Evolutionary conservation across 2,113 vertebrate species (phyloP).

Genomic region (Platichthys stellatus): DNA sequence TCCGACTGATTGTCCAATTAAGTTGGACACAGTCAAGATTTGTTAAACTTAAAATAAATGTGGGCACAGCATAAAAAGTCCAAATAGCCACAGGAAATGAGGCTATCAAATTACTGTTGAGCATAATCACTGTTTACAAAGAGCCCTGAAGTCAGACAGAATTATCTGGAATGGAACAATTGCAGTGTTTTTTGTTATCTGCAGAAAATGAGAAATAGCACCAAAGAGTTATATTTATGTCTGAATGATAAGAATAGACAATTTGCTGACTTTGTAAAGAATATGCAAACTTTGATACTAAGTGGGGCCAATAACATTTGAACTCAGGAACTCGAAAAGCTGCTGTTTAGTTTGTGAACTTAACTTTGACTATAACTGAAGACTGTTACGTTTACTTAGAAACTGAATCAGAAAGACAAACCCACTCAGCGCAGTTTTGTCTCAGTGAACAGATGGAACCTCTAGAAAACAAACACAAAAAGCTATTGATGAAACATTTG

Average conservation of each 20-base stretch:
- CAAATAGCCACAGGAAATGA: conserved; percentile 38
- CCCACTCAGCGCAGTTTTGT: too few species aligned
- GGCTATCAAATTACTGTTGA: conserved; percentile 22
- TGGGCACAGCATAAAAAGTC: conserved; percentile 15
- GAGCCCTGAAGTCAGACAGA: conserved; percentile 7
- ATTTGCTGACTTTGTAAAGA: conserved; percentile 2
- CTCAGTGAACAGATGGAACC: not conserved
- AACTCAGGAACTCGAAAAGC: not conserved
- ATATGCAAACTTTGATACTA: not conserved
- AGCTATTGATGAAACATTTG: not conserved
- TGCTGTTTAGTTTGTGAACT: not conserved
- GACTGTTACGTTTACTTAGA: not conserved
- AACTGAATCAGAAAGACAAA: too few species aligned
- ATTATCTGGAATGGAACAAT: conserved; percentile 39
- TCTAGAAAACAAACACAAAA: not conserved
- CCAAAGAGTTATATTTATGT: conserved; percentile 10
- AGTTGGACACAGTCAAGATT: not conserved
- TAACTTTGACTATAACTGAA: not conserved
- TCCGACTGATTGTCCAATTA: conserved; percentile 4
- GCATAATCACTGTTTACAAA: conserved; percentile 25
- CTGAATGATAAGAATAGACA: conserved; percentile 28
- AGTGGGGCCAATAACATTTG: not conserved
- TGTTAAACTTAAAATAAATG: conserved; percentile 10
- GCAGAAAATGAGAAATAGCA: conserved; percentile 26
- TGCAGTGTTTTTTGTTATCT: conserved; percentile 6